Conservation (phyloP, 2,888 invertebrate genomes). For the Lomographa bimaculata region DNA sequence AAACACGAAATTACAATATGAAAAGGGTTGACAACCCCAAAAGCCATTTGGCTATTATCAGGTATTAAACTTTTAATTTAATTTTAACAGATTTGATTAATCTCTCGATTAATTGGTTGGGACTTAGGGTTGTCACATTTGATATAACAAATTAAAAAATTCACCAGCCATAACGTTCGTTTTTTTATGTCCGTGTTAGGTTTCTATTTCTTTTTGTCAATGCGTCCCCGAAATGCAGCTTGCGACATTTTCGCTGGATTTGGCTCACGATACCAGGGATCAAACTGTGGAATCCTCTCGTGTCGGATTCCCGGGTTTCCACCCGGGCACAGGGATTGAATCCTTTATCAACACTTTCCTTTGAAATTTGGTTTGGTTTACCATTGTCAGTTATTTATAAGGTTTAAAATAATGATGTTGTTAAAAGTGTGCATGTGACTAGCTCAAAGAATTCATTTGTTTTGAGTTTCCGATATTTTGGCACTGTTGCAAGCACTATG, state of each 20-base stretch:
- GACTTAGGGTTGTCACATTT: too few species aligned
- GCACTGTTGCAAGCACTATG: too few species aligned
- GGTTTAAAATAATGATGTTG: slow-evolving; percentile 7
- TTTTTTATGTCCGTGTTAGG: too few species aligned
- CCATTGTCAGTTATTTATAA: slow-evolving; percentile 41
- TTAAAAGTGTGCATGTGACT: too few species aligned
- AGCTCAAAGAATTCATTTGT: too few species aligned
- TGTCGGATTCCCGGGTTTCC: slow-evolving; percentile 42
- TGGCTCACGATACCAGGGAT: slow-evolving; percentile 42
- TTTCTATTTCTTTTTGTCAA: slow-evolving; percentile 2
- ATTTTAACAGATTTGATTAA: slow-evolving; percentile 20
- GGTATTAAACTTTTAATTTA: slow-evolving; percentile 31
- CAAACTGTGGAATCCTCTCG: slow-evolving; percentile 43
- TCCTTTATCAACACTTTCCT: slow-evolving; percentile 43
- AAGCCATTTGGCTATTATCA: slow-evolving; percentile 26
- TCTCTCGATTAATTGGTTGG: too few species aligned
- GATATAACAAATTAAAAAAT: too few species aligned
- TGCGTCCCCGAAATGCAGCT: slow-evolving; percentile 34
- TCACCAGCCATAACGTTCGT: too few species aligned
- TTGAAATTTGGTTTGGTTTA: slow-evolving; percentile 34
- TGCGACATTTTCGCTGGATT: slow-evolving; percentile 41
- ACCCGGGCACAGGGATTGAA: slow-evolving; percentile 31
- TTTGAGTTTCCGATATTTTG: too few species aligned
- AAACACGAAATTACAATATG: slow-evolving; percentile 29
- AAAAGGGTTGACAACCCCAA: slow-evolving; percentile 32